These are phyloP conservation scores for Taurulus bubalis DNA, from an alignment of 2,113 vertebrate species.

Conservation along the genomic window DNA sequence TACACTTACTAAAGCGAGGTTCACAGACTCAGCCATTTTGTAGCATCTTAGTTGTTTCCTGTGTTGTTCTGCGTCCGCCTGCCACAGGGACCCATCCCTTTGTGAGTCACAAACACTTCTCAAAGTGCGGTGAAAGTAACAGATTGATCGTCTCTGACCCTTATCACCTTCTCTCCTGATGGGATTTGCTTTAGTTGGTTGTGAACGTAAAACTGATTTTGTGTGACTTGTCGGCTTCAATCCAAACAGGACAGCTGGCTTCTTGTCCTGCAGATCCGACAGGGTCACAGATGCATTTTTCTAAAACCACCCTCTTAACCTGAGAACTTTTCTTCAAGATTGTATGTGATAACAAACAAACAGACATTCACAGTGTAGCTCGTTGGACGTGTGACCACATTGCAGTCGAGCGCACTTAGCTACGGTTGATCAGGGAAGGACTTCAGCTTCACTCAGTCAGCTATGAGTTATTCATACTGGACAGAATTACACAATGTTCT, in stretches of 20 bases:
- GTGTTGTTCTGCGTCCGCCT: not conserved
- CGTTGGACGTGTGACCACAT: not conserved
- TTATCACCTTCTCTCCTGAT: not conserved
- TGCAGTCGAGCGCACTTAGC: slow-evolving; percentile 25
- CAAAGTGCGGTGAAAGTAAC: not conserved
- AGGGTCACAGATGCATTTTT: not conserved
- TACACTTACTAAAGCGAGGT: not conserved
- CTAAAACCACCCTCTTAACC: not conserved
- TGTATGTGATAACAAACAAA: not conserved
- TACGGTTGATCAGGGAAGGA: slow-evolving; percentile 16
- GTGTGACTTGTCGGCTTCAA: not conserved
- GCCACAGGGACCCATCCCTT: not conserved
- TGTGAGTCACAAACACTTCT: slow-evolving; percentile 6
- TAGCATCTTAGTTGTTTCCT: not conserved
- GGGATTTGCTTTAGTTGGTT: not conserved
- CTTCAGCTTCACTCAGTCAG: slow-evolving; percentile 10
- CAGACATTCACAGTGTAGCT: not conserved
- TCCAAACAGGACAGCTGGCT: not conserved
- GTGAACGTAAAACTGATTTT: not conserved
- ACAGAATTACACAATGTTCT: slow-evolving; percentile 6
- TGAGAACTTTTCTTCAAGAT: not conserved
- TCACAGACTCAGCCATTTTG: slow-evolving; percentile 6
- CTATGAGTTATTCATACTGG: slow-evolving; percentile 34
- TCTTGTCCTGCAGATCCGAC: not conserved
- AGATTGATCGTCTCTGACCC: not conserved